Percentiles rank a stretch among this genome's conserved stretches.
Evolutionary conservation across 2,888 invertebrate species (phyloP).

Genomic region (Hermodice carunculata): DNA sequence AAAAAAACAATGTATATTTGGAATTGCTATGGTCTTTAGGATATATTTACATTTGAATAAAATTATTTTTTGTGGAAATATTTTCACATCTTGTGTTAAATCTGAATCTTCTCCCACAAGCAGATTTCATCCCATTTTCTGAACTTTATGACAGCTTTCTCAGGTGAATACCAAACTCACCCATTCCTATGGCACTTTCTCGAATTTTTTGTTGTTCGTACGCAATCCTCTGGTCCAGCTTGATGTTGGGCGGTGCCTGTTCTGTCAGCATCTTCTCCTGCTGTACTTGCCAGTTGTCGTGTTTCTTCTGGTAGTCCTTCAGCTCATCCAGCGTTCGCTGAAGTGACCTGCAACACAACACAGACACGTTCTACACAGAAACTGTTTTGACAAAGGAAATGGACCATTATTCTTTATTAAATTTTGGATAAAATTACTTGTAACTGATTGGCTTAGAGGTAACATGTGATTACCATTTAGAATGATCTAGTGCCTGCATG

Average conservation of each 20-base stretch:
- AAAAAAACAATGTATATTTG: too few species aligned
- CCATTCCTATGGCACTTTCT: slow-evolving; percentile 62
- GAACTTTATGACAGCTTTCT: neutral
- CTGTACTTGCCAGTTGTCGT: slow-evolving; percentile 75
- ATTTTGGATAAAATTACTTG: too few species aligned
- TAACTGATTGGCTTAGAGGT: too few species aligned
- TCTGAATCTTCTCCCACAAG: too few species aligned
- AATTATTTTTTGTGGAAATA: too few species aligned
- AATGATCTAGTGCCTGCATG: too few species aligned
- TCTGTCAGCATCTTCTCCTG: slow-evolving; percentile 74
- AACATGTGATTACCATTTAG: too few species aligned
- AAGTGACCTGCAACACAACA: slow-evolving; percentile 71
- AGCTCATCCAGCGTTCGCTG: slow-evolving; percentile 77
- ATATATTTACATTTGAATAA: too few species aligned
- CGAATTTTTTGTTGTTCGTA: slow-evolving; percentile 68
- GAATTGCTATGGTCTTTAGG: too few species aligned
- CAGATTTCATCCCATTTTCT: too few species aligned
- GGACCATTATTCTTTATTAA: too few species aligned
- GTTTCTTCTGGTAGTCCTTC: slow-evolving; percentile 76
- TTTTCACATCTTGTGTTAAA: too few species aligned
- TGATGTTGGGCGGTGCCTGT: slow-evolving; percentile 50
- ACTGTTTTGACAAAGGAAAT: neutral
- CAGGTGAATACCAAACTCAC: slow-evolving; percentile 40
- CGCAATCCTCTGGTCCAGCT: slow-evolving; percentile 65
- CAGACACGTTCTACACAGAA: neutral